Evolutionary conservation across 2,888 invertebrate genomes (phyloP), one percentile per base, ranked within the genome.

Genomic region (Dicycla oo): DNA sequence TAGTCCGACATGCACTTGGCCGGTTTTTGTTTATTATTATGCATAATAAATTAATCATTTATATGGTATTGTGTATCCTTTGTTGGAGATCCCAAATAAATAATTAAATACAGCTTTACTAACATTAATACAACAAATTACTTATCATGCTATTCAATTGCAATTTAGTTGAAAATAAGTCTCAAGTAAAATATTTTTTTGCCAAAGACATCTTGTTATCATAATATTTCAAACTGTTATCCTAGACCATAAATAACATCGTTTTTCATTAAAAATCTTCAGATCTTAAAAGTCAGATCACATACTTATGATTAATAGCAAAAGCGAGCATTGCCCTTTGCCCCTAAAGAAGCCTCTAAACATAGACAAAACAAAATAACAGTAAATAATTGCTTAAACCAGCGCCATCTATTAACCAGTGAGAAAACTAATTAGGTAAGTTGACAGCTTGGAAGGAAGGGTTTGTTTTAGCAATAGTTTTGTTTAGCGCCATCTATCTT

Each of bases 401-500:
- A 73, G 8, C 38, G 64, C 73, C 51, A 78, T 68, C 78, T 78
- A 23, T 43, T 47, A 43, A 20, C 13, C 0, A 6, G 1, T 0
- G 0, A 0, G 3, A 0, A 40, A 56, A 73, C 15, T 45, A 60
- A 8, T 23, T 8, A 15, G 30, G 1, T 0, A 8, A 23, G 11
- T 10, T 38, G 2, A 1, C 13, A 40, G 23, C n/a, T 8, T 1
- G 0, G 3, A 13, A 3, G 13, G 11, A 51, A 51, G 43, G 2
- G 43, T 53, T 6, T 8, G 0, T n/a, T 34, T 1, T 8, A 8
- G 3, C 3, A 10, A 8, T 26, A n/a, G 3, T 66, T 45, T 20
- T 7, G 6, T 61, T 40, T 11, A 53, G 0, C 78, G 73, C 78
- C 73, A 78, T 78, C 78, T 78, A 47, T 43, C 13, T 38, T 49